phyloP scores from a whole-genome alignment of 2,113 vertebrate species.

The Hyperoodon ampullatus region DNA sequence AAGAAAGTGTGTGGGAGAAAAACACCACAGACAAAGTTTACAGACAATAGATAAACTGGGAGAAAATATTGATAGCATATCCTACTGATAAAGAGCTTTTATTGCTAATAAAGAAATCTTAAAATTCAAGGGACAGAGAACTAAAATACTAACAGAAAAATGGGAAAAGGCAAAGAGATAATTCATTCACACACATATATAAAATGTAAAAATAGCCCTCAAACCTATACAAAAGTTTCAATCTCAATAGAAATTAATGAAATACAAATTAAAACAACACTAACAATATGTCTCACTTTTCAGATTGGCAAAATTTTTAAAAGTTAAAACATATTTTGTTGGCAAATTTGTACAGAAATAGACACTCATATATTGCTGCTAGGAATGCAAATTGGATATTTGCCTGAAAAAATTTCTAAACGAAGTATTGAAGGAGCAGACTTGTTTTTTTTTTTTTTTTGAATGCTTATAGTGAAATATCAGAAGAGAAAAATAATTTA shows the following conservation, averaged over 20 bases:
- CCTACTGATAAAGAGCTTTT: too few species aligned
- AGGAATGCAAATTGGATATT: neutral
- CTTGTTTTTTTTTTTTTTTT: neutral
- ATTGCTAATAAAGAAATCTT: too few species aligned
- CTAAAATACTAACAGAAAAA: too few species aligned
- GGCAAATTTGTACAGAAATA: neutral
- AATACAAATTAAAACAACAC: neutral
- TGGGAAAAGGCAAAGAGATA: too few species aligned
- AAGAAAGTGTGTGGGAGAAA: neutral
- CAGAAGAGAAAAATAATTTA: neutral
- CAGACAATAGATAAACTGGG: too few species aligned
- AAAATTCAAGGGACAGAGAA: too few species aligned
- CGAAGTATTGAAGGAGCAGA: neutral
- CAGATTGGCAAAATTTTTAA: neutral
- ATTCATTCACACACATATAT: too few species aligned
- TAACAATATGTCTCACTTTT: neutral
- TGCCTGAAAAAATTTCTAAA: neutral
- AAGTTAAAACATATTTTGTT: neutral
- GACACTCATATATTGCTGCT: neutral
- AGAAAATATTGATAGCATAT: too few species aligned
- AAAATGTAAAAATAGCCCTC: too few species aligned
- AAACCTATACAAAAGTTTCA: too few species aligned
- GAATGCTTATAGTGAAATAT: neutral
- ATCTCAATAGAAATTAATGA: too few species aligned
- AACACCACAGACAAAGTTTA: neutral